These are phyloP conservation scores for Prinia subflava DNA, from an alignment of 2,113 vertebrate genomes.

Conservation along the genomic window DNA sequence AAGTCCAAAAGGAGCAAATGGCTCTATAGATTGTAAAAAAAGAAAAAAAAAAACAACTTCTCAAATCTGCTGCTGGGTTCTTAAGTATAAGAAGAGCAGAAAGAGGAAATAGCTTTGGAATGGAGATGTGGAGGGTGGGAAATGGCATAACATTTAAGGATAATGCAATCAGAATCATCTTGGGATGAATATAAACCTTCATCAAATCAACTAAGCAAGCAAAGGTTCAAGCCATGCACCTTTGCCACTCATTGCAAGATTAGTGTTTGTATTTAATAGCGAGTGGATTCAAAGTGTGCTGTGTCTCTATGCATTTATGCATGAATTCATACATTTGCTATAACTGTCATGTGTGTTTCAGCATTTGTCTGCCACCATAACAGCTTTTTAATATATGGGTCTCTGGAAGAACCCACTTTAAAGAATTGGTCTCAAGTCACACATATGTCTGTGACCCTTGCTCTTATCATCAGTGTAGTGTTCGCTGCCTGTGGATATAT, in stretches of 20 bases:
- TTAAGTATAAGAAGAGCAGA: neutral
- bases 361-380: slow-evolving; percentile 97
- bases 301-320: neutral
- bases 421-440: slow-evolving; percentile 86
- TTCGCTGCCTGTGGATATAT: slow-evolving; percentile 87
- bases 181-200: neutral
- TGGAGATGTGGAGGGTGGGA: neutral
- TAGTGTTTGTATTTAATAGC: neutral
- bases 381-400: slow-evolving; percentile 92
- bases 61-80: neutral
- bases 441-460: slow-evolving; percentile 82
- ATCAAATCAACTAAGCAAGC: neutral
- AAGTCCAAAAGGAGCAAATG: neutral
- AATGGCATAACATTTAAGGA: neutral
- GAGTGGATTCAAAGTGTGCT: neutral
- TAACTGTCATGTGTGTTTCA: slow-evolving; percentile 69
- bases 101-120: neutral
- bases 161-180: neutral
- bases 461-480: slow-evolving; percentile 78
- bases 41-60: neutral
- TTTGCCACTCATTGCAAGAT: neutral
- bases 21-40: neutral
- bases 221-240: neutral
- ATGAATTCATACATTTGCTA: neutral
- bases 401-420: slow-evolving; percentile 84